phyloP scores from a whole-genome alignment of 2,888 invertebrate species.

The Sussaba pulchella region DNA sequence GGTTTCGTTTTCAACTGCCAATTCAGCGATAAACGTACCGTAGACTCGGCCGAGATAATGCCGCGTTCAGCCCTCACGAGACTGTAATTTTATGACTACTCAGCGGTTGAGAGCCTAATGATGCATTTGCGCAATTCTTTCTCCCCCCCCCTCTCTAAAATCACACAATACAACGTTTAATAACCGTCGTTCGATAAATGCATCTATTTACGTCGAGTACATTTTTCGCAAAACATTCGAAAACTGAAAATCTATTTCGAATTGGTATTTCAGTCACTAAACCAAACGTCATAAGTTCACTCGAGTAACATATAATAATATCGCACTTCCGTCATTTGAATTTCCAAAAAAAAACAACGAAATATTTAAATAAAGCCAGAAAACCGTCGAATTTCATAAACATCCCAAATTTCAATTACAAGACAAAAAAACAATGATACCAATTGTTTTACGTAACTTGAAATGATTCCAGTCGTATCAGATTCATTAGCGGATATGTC shows the following conservation, averaged over 20 bases:
- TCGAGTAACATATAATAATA: no score
- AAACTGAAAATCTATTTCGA: background rate
- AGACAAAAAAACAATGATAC: no score
- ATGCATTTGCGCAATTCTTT: constrained; percentile 1
- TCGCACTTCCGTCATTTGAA: no score
- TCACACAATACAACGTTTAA: background rate
- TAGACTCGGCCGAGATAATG: background rate
- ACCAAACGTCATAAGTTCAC: no score
- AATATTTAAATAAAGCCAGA: no score
- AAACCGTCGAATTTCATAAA: no score
- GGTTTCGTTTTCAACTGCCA: constrained; percentile 1
- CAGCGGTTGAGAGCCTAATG: background rate
- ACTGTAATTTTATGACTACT: constrained; percentile 4
- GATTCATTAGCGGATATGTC: constrained; percentile 14
- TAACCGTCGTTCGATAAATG: background rate
- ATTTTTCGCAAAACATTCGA: background rate
- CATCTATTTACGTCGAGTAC: background rate
- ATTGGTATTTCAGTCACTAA: no score
- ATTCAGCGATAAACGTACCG: constrained; percentile 15
- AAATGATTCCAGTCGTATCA: no score
- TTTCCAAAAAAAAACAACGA: no score
- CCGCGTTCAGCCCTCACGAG: background rate
- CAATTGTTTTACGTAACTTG: background rate
- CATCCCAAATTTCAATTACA: background rate
- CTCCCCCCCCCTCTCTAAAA: background rate